These are phyloP conservation scores for Operophtera brumata DNA, from an alignment of 2,888 invertebrate genomes.

Conservation along the genomic window DNA sequence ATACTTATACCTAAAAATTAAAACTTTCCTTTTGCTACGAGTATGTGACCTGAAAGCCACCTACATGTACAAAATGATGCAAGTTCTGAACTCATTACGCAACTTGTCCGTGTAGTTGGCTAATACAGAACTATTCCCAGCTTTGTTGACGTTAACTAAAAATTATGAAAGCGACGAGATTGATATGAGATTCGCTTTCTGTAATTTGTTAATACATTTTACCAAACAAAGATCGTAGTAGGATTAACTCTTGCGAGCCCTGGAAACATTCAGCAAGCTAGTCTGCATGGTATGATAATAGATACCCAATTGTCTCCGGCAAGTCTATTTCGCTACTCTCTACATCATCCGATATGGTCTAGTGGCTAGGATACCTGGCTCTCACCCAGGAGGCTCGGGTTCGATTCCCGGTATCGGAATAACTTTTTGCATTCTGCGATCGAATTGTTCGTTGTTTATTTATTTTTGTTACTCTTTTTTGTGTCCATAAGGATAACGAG, in stretches of 20 bases:
- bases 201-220: neutral
- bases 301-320: neutral
- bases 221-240: too few species aligned
- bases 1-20: too few species aligned
- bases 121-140: constrained; percentile 13
- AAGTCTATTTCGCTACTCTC: neutral
- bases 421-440: constrained; percentile 24
- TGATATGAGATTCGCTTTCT: neutral
- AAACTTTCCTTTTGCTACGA: neutral
- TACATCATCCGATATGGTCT: constrained; percentile 73
- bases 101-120: constrained; percentile 9
- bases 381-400: constrained; percentile 84
- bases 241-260: too few species aligned
- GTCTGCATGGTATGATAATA: too few species aligned
- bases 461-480: too few species aligned
- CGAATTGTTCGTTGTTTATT: too few species aligned
- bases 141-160: constrained; percentile 13
- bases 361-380: constrained; percentile 87
- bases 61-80: neutral
- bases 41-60: neutral
- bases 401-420: constrained; percentile 76
- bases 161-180: constrained; percentile 12
- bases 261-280: neutral
- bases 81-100: neutral
- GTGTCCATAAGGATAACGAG: too few species aligned